Conservation (phyloP, 2,797 vertebrate species). For the Myotis planiceps region DNA sequence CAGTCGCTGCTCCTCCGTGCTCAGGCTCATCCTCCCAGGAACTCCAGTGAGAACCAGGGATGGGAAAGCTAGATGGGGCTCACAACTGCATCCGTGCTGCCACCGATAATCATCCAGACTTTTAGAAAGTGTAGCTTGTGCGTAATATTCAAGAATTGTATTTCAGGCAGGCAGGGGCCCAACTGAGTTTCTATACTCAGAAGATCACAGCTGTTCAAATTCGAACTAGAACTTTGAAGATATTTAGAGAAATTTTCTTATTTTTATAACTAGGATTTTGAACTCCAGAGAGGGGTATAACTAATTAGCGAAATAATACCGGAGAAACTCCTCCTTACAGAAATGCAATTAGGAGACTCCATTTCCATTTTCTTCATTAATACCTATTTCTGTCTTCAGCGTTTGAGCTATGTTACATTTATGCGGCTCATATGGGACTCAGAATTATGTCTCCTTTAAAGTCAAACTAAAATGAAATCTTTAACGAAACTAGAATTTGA, state of each 20-base stretch:
- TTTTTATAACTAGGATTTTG: conserved; percentile 39
- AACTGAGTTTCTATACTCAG: background rate
- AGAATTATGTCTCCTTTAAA: background rate
- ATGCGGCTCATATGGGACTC: background rate
- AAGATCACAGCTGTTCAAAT: background rate
- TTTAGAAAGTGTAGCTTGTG: background rate
- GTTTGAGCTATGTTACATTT: background rate
- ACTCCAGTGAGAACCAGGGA: background rate
- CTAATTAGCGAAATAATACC: background rate
- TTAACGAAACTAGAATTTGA: background rate
- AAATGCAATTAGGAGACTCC: background rate
- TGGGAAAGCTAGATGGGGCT: background rate
- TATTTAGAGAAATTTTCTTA: background rate
- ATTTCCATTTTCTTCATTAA: background rate
- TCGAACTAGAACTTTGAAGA: background rate
- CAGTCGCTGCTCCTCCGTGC: background rate
- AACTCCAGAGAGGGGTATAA: background rate
- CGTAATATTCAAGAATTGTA: background rate
- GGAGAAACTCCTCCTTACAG: background rate
- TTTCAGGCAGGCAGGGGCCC: background rate
- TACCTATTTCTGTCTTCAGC: background rate
- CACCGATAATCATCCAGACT: background rate
- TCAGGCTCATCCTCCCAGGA: background rate
- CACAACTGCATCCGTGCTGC: no score
- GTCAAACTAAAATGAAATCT: conserved; percentile 29